Evolutionary conservation across 2,113 vertebrate species (phyloP).

Genomic region (Poecilia latipinna): DNA sequence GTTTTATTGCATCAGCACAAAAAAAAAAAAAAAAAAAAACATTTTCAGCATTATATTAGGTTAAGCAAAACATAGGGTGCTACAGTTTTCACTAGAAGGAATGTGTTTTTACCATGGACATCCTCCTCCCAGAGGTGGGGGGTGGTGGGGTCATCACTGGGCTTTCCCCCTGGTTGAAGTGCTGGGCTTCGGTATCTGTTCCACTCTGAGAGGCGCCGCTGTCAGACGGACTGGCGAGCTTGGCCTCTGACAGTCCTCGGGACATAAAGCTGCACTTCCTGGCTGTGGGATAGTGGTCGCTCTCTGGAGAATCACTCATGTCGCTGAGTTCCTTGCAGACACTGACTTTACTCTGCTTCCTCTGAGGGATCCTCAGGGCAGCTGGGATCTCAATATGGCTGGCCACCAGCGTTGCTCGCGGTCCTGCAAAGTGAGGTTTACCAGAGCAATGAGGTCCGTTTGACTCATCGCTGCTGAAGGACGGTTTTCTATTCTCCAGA

Average conservation of each 20-base stretch:
- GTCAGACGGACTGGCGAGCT: slow-evolving; percentile 73
- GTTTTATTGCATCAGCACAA: neutral
- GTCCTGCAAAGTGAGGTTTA: slow-evolving; percentile 43
- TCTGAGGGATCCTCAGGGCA: slow-evolving; percentile 57
- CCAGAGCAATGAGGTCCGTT: slow-evolving; percentile 55
- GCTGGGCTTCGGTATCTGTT: slow-evolving; percentile 72
- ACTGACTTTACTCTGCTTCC: slow-evolving; percentile 81
- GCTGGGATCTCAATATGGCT: slow-evolving; percentile 76
- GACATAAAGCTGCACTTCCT: slow-evolving; percentile 88
- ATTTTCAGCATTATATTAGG: neutral
- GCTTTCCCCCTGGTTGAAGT: slow-evolving; percentile 73
- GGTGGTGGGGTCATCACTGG: slow-evolving; percentile 78
- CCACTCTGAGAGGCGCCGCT: slow-evolving; percentile 76
- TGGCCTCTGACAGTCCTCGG: slow-evolving; percentile 82
- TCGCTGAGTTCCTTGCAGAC: slow-evolving; percentile 80
- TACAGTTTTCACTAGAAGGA: neutral
- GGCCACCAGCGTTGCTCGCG: slow-evolving; percentile 61
- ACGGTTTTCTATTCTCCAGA: slow-evolving; percentile 67
- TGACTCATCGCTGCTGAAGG: slow-evolving; percentile 76
- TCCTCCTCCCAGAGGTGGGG: slow-evolving; percentile 79
- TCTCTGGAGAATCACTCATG: slow-evolving; percentile 80
- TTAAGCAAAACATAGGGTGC: neutral
- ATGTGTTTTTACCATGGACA: slow-evolving; percentile 87
- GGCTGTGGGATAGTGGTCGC: slow-evolving; percentile 74
- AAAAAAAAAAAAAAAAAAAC: too few species aligned